Conservation (phyloP, 2,888 invertebrate species). For the Drosophila phalerata region DNA sequence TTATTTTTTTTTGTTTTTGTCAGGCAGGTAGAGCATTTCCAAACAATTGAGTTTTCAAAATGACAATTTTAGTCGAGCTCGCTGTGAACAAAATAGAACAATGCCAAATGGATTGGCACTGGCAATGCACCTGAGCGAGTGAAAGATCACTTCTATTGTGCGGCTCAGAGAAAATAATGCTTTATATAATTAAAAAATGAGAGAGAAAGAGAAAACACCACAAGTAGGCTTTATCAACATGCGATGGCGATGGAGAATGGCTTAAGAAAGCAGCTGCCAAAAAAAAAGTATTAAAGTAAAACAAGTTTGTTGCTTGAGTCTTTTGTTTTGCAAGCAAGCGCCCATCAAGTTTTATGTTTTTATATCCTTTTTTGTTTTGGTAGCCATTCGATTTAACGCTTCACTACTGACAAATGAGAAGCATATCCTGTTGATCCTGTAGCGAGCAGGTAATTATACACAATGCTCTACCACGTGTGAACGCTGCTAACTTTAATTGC, state of each 20-base stretch:
- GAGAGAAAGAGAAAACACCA: constrained; percentile 3
- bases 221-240: constrained; percentile 34
- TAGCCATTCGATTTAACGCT: constrained; percentile 65
- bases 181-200: constrained; percentile 63
- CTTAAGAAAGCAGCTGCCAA: constrained; percentile 68
- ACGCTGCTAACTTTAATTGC: constrained; percentile 64
- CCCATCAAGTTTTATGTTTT: constrained; percentile 37
- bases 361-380: constrained; percentile 26
- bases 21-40: constrained; percentile 66
- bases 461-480: constrained; percentile 52
- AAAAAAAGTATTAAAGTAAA: constrained; percentile 51
- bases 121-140: constrained; percentile 65
- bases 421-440: constrained; percentile 80
- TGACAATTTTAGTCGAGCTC: constrained; percentile 66
- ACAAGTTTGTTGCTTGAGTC: constrained; percentile 74
- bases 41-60: constrained; percentile 75
- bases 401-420: constrained; percentile 74
- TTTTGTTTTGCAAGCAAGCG: constrained; percentile 57
- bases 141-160: constrained; percentile 64
- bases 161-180: constrained; percentile 52
- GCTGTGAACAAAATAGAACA: constrained; percentile 62
- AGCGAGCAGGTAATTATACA: constrained; percentile 68
- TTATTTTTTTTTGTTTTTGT: constrained; percentile 21
- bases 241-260: constrained; percentile 37
- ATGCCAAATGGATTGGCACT: constrained; percentile 49